Conservation (phyloP, 2,113 vertebrate genomes). For the Tenebrosternarchus preto region DNA sequence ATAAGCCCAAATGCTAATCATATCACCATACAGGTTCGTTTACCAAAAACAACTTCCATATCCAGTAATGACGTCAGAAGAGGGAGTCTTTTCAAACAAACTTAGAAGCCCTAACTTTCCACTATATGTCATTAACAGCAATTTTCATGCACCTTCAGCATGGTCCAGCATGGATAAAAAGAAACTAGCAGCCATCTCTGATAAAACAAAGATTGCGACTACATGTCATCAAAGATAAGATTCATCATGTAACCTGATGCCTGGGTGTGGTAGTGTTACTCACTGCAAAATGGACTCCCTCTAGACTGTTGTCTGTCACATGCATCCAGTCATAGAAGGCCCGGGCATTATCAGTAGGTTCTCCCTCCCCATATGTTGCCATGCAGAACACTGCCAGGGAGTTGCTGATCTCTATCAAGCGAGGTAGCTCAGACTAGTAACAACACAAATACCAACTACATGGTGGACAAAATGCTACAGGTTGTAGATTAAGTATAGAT, state of each 20-base stretch:
- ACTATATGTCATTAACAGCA: not conserved
- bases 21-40: too few species aligned
- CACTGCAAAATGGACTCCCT: slow-evolving; percentile 80
- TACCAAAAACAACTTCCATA: too few species aligned
- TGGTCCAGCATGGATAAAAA: too few species aligned
- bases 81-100: not conserved
- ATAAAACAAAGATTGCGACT: not conserved
- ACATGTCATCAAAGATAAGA: not conserved
- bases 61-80: not conserved
- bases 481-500: not conserved
- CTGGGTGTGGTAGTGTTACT: slow-evolving; percentile 54
- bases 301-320: slow-evolving; percentile 72
- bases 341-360: slow-evolving; percentile 86
- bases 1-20: too few species aligned
- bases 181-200: too few species aligned
- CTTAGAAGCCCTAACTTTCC: not conserved
- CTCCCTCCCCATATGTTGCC: slow-evolving; percentile 86
- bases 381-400: slow-evolving; percentile 84
- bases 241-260: not conserved
- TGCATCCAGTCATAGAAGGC: slow-evolving; percentile 89
- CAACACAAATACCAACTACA: not conserved
- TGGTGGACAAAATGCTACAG: not conserved
- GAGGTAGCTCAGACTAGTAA: slow-evolving; percentile 77
- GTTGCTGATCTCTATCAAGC: slow-evolving; percentile 79
- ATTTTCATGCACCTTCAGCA: too few species aligned